Conservation (phyloP, 2,113 vertebrate genomes). For the Abramis brama region DNA sequence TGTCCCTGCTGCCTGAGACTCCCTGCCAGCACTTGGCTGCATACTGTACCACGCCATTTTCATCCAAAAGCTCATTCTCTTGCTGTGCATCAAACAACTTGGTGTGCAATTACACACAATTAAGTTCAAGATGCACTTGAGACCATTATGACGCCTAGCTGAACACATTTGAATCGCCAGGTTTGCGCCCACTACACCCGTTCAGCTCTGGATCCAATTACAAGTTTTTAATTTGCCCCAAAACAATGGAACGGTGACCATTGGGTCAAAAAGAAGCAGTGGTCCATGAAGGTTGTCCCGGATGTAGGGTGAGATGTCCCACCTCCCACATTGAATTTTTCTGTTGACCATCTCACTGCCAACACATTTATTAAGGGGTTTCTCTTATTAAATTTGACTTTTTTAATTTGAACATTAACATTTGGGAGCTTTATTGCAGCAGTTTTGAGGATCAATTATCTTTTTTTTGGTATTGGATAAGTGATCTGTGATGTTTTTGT, state of each 20-base stretch:
- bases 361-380: background rate
- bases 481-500: background rate
- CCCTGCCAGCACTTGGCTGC: constrained; percentile 44
- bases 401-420: background rate
- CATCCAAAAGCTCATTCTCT: constrained; percentile 39
- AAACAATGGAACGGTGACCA: background rate
- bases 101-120: constrained; percentile 49
- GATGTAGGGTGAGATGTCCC: background rate
- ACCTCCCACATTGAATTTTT: background rate
- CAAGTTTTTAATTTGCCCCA: background rate
- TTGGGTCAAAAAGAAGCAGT: constrained; percentile 7
- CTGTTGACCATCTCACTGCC: background rate
- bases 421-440: background rate
- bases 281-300: background rate
- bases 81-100: constrained; percentile 25
- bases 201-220: background rate
- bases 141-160: constrained; percentile 30
- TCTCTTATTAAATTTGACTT: background rate
- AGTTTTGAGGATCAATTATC: background rate
- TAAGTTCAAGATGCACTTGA: constrained; percentile 45
- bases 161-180: background rate
- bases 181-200: background rate
- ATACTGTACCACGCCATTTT: constrained; percentile 21
- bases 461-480: background rate
- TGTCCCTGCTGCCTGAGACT: background rate